Conservation (phyloP, 2,888 invertebrate genomes). For the Lampropteryx suffumata region DNA sequence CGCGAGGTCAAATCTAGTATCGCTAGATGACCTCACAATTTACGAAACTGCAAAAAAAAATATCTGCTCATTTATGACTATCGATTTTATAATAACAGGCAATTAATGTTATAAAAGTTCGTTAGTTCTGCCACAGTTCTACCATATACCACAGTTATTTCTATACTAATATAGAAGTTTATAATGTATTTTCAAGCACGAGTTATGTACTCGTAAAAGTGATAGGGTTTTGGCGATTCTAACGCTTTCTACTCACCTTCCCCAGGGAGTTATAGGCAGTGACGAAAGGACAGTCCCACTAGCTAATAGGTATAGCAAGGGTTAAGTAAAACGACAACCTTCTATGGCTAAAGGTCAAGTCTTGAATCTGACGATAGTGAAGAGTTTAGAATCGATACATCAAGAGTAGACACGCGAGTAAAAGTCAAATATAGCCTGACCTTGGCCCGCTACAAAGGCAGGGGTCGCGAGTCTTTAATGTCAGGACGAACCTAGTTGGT, state of each 20-base stretch:
- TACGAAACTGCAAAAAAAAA: constrained; percentile 11
- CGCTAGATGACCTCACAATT: constrained; percentile 18
- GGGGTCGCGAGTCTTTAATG: constrained; percentile 20
- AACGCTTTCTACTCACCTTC: too few species aligned
- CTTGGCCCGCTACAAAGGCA: constrained; percentile 26
- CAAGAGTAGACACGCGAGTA: constrained; percentile 35
- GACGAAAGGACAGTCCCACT: too few species aligned
- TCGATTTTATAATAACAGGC: constrained; percentile 3
- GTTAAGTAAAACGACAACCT: constrained; percentile 3
- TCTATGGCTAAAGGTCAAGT: constrained; percentile 19
- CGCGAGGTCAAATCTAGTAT: constrained; percentile 13
- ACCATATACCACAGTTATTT: too few species aligned
- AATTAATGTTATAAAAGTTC: background rate
- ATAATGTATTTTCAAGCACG: too few species aligned
- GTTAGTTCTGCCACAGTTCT: too few species aligned
- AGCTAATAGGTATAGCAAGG: too few species aligned
- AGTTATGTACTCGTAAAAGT: too few species aligned
- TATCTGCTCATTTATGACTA: constrained; percentile 1
- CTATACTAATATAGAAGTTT: too few species aligned
- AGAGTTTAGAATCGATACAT: constrained; percentile 32
- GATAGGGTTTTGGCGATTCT: too few species aligned
- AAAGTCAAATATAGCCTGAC: constrained; percentile 26
- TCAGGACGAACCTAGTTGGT: too few species aligned
- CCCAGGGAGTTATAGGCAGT: too few species aligned
- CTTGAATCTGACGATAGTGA: constrained; percentile 14